Evolutionary conservation across 2,113 vertebrate genomes (phyloP).

Genomic region (Polypterus senegalus): DNA sequence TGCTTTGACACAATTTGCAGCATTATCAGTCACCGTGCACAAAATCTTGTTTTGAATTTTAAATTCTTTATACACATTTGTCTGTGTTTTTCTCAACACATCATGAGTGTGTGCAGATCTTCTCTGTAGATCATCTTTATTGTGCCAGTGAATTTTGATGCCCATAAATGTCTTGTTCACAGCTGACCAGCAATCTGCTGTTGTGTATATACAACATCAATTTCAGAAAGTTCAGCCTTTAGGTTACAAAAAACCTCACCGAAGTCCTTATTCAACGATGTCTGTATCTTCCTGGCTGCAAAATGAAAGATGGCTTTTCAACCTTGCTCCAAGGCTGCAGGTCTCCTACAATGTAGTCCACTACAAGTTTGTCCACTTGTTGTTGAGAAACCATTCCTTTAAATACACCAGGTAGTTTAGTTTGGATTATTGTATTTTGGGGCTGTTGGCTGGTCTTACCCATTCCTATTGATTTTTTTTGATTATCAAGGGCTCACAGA

Average conservation of each 20-base stretch:
- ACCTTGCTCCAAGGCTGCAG: conserved; percentile 13
- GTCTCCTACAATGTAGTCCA: conserved; percentile 12
- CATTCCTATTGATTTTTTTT: too few relatives aligned
- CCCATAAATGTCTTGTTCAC: conserved; percentile 5
- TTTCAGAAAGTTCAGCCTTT: conserved; percentile 10
- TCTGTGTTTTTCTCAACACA: conserved; percentile 11
- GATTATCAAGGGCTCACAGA: too few relatives aligned
- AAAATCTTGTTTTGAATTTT: conserved; percentile 12
- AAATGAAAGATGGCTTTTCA: conserved; percentile 13
- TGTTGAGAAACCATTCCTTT: too few relatives aligned
- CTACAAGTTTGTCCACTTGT: too few relatives aligned
- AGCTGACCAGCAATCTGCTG: conserved; percentile 14
- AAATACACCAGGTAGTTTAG: too few relatives aligned
- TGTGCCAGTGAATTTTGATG: conserved; percentile 4
- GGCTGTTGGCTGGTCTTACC: too few relatives aligned
- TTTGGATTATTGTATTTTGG: too few relatives aligned
- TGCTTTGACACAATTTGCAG: conserved; percentile 8
- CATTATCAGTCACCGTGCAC: conserved; percentile 12
- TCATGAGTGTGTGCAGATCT: conserved; percentile 12
- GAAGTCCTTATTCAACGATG: conserved; percentile 8
- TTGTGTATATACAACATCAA: conserved; percentile 15
- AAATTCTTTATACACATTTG: conserved; percentile 11
- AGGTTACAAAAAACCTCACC: conserved; percentile 8
- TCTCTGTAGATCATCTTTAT: neutral
- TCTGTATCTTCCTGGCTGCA: conserved; percentile 13